Conservation (phyloP, 2,888 invertebrate species). For the Drosophila silvestris region DNA sequence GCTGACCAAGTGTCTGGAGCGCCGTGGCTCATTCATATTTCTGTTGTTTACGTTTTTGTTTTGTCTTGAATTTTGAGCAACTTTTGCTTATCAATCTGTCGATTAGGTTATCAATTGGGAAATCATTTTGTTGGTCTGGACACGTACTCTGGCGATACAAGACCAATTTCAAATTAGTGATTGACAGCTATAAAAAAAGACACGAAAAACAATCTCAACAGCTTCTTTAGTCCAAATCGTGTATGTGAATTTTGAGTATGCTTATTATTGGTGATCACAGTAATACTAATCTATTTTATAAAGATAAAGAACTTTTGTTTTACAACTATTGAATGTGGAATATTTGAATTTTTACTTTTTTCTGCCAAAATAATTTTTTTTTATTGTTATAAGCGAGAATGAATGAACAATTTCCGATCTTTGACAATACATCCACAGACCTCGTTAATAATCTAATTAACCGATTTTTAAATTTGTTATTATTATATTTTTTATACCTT, state of each 20-base stretch:
- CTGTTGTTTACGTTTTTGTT: slow-evolving; percentile 1
- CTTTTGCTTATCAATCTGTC: slow-evolving; percentile 41
- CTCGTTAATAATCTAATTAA: neutral
- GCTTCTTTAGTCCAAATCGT: neutral
- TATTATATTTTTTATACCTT: neutral
- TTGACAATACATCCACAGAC: neutral
- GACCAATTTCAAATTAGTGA: neutral
- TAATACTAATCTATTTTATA: neutral
- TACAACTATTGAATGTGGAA: neutral
- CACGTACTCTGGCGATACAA: slow-evolving; percentile 25
- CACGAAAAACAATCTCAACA: neutral
- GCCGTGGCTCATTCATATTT: neutral
- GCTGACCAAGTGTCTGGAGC: slow-evolving; percentile 4
- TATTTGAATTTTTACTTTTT: neutral
- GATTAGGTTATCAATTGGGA: slow-evolving; percentile 57
- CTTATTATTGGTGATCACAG: neutral
- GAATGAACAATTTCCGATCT: neutral
- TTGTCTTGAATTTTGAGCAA: slow-evolving; percentile 13
- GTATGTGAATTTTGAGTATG: neutral
- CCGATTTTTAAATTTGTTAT: neutral
- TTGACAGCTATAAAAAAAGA: neutral
- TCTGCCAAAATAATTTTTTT: neutral
- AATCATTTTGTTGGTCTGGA: slow-evolving; percentile 37
- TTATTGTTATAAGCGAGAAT: neutral
- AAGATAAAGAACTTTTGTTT: neutral